These are phyloP conservation scores for Zeuzera pyrina DNA, from an alignment of 2,888 invertebrate species.

Conservation along the genomic window DNA sequence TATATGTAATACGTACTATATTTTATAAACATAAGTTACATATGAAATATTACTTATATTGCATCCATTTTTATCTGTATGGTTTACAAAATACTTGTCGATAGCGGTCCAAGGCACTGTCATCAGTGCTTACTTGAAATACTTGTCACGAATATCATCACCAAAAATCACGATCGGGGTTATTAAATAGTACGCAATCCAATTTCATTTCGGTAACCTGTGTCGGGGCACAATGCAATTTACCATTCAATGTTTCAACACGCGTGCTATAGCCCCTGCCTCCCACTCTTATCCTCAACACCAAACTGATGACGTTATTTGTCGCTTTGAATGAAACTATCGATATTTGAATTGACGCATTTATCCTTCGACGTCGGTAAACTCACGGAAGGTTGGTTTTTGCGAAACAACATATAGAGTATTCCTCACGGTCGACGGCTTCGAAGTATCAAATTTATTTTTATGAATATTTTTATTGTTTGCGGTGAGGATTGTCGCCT, in stretches of 20 bases:
- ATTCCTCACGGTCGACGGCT: constrained; percentile 45
- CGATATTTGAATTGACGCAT: constrained; percentile 28
- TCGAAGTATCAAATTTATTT: constrained; percentile 63
- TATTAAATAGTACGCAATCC: constrained; percentile 57
- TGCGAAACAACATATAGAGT: constrained; percentile 31
- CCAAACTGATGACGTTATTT: constrained; percentile 32
- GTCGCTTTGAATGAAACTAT: constrained; percentile 30
- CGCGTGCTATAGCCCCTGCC: constrained; percentile 29
- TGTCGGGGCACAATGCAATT: constrained; percentile 52
- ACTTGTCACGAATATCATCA: constrained; percentile 51
- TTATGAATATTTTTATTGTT: constrained; percentile 69
- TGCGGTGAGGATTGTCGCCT: constrained; percentile 64
- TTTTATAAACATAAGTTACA: no score
- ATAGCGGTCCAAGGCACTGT: constrained; percentile 9
- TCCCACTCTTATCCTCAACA: constrained; percentile 38
- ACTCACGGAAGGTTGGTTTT: constrained; percentile 4
- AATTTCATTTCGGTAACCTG: constrained; percentile 42
- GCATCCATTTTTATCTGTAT: no score
- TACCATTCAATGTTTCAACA: constrained; percentile 49
- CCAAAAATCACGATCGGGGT: constrained; percentile 54
- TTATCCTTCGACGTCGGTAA: constrained; percentile 6
- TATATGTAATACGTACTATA: no score
- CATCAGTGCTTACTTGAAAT: neutral
- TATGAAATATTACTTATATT: no score
- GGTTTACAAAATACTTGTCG: no score